phyloP scores from a whole-genome alignment of 2,113 vertebrate genomes.

The Aspidoscelis tigris region DNA sequence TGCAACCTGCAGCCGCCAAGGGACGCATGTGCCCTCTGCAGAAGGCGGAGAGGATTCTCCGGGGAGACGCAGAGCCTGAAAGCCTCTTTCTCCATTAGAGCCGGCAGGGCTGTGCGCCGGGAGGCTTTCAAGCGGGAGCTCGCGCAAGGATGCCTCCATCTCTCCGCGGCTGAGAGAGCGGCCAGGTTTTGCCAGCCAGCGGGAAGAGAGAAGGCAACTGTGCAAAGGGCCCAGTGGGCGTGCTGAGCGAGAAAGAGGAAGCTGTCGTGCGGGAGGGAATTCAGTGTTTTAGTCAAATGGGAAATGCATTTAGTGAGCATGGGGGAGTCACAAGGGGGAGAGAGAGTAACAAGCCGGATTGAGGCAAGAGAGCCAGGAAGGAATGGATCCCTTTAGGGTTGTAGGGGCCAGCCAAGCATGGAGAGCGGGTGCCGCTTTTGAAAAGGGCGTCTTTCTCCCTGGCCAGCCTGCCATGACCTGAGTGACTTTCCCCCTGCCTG shows the following conservation, averaged over 20 bases:
- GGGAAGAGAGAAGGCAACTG: neutral
- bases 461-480: too few relatives aligned
- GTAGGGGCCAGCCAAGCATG: too few relatives aligned
- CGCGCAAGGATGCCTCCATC: neutral
- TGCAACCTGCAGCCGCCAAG: neutral
- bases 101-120: neutral
- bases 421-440: too few relatives aligned
- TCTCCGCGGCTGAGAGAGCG: neutral
- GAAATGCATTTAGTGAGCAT: slow-evolving; percentile 46
- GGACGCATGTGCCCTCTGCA: too few relatives aligned
- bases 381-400: slow-evolving; percentile 2
- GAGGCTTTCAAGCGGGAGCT: neutral
- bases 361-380: slow-evolving; percentile 50
- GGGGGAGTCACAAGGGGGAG: slow-evolving; percentile 45
- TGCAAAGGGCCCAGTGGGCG: neutral
- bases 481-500: neutral
- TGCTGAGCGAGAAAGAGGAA: neutral
- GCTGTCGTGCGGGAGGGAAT: neutral
- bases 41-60: neutral
- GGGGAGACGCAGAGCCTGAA: neutral
- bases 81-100: neutral
- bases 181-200: neutral
- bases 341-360: slow-evolving; percentile 29
- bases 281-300: slow-evolving; percentile 19
- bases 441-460: too few relatives aligned